phyloP scores from a whole-genome alignment of 1,140 invertebrate genomes.

The Bicyclus anynana region DNA sequence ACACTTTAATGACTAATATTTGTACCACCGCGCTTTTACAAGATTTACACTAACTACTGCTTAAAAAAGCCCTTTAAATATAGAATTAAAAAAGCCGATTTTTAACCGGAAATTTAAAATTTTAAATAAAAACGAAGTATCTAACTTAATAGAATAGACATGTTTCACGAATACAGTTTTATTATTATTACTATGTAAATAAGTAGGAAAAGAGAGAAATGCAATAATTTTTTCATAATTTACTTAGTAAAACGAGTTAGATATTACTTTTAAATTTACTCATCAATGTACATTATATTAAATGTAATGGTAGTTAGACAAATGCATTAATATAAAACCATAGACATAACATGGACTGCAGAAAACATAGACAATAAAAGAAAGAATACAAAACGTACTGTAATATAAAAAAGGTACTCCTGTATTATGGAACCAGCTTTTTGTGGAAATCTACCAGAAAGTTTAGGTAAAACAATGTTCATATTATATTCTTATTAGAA shows the following conservation, averaged over 20 bases:
- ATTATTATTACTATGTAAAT: constrained; percentile 51
- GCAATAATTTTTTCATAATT: constrained; percentile 69
- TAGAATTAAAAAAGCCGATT: constrained; percentile 19
- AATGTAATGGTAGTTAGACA: constrained; percentile 61
- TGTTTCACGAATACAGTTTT: constrained; percentile 19
- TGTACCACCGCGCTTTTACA: constrained; percentile 24
- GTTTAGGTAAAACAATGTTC: too few species aligned
- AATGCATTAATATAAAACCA: constrained; percentile 46
- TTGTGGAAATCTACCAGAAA: too few species aligned
- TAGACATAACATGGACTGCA: constrained; percentile 15
- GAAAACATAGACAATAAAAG: not conserved
- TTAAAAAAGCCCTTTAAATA: constrained; percentile 22
- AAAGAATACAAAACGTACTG: too few species aligned
- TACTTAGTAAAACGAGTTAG: constrained; percentile 53
- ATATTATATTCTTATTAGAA: too few species aligned
- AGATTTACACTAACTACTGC: constrained; percentile 25
- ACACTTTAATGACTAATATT: constrained; percentile 25
- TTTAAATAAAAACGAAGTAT: constrained; percentile 14
- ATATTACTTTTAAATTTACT: constrained; percentile 43
- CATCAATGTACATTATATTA: constrained; percentile 61
- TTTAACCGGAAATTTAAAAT: constrained; percentile 22
- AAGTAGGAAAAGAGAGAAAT: constrained; percentile 42
- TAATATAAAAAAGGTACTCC: too few species aligned
- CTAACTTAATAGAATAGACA: constrained; percentile 18
- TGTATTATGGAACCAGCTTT: too few species aligned